Evolutionary conservation across 2,113 vertebrate genomes (phyloP), one percentile per base, ranked within the genome.

Genomic region (Formicarius rufipectus): DNA sequence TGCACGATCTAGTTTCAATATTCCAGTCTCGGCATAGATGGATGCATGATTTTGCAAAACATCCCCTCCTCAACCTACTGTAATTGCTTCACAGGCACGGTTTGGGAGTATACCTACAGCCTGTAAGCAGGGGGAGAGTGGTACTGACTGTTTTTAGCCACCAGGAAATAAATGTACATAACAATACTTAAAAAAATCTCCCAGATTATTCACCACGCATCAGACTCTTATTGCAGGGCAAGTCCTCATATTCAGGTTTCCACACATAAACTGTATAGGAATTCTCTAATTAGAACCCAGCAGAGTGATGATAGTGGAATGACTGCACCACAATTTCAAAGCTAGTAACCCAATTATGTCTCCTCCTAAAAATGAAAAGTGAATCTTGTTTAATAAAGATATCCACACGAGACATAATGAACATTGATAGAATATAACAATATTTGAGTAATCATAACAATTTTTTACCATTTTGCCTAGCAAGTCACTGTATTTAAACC

Each of bases 261-360:
- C 72, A 92, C 59, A 85, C 13, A 84, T 23, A 78, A 66, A 77
- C 17, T 84, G 68, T 42, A 82, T 11, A 47, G 37, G 85, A 87
- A 69, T 87, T 80, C 82, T 92, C 82, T 91, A 85, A 87, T 58
- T 58, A 77, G 83, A 82, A 83, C 37, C 89, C 91, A 94, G 69
- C 25, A 73, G 50, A 94, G 69, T n/a, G 49, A 84, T 7, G 31
- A 94, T 2, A 55, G 47, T 7, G 33, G 35, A 60, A n/a, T n/a
- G 47, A 74, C 44, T 56, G 20, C 55, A 90, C 42, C 45, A 92
- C 3, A 33, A 68, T 82, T 94, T 91, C 67, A 59, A 95, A 84
- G 63, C 53, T 53, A 82, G 49, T 20, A 58, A 72, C 53, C 62
- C 59, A 88, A 79, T 83, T 83, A 94, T 21, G n/a, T 45, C 40